Evolutionary conservation across 2,113 vertebrate species (phyloP), one percentile per base, ranked within the genome.

Genomic region (Periophthalmus modestus): DNA sequence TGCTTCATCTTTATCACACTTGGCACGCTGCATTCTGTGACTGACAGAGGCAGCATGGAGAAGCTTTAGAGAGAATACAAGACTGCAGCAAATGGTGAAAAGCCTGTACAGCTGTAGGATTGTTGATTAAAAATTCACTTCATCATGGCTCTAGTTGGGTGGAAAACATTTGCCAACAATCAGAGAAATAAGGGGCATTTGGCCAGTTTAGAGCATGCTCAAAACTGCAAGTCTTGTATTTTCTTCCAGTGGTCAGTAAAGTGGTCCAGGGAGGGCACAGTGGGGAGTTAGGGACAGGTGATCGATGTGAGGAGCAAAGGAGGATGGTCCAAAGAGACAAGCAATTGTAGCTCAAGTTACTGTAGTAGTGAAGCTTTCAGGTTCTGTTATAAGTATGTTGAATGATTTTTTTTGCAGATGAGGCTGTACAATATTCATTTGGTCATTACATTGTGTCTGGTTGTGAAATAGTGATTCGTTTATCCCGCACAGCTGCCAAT

Each of bases 401-500:
- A 28, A 28, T 58, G 55, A 1, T 13, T 14, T 59, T 57, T 23
- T 7, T 21, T 55, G 5, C 52, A 28, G 12, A 28, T 3, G 61
- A 34, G 33, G 6, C 61, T 15, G 12, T 28, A 28, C 4, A 28
- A 33, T 33, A 16, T 9, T 14, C 59, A 62, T 33, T 34, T 28
- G 6, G 59, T 7, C 7, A 7, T 62, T 34, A 62, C 2, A 10
- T 55, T 55, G 19, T n/a, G 52, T 5, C 52, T 48, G 18, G 7
- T 54, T 58, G 55, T n/a, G 16, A 11, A 39, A 39, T 48, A 74
- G 12, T 57, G 15, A 23, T 18, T 18, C n/a, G 36, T 21, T 12
- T 46, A 74, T 72, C 52, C 59, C 21, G 43, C 33, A 4, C 89
- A 99, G 97, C 96, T 68, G 94, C 96, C 0, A 87, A 82, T 3